These are phyloP conservation scores for Nemotelus nigrinus DNA, from an alignment of 2,888 invertebrate genomes.

Conservation along the genomic window DNA sequence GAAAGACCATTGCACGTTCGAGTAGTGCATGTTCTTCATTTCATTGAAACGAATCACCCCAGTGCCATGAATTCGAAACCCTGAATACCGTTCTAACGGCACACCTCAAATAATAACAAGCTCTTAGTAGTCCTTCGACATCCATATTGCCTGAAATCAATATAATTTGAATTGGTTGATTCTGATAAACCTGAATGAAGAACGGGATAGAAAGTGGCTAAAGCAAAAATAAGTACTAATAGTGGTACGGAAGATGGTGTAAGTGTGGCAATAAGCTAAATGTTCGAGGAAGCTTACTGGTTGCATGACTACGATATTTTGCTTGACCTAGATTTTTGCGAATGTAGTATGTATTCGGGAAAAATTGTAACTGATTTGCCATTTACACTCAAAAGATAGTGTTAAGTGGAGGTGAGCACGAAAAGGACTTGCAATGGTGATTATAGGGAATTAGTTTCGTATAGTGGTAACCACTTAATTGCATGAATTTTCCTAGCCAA, in stretches of 20 bases:
- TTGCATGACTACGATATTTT: background rate
- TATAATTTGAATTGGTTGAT: background rate
- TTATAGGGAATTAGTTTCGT: too few species aligned
- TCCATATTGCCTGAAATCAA: background rate
- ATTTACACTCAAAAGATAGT: too few species aligned
- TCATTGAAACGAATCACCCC: background rate
- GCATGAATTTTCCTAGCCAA: too few species aligned
- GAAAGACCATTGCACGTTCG: background rate
- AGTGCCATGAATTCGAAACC: background rate
- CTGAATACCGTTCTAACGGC: background rate
- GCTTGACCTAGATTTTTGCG: background rate
- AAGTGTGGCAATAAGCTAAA: background rate
- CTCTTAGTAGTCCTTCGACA: background rate
- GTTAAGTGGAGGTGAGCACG: too few species aligned
- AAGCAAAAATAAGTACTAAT: background rate
- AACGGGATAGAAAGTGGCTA: background rate
- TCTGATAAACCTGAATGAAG: background rate
- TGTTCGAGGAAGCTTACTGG: background rate
- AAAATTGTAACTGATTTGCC: too few species aligned
- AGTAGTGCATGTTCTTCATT: background rate
- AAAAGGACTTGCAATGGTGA: too few species aligned
- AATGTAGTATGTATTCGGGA: too few species aligned
- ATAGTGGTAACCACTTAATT: too few species aligned
- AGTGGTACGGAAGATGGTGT: background rate
- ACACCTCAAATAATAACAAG: background rate